Evolutionary conservation across 2,888 invertebrate species (phyloP), one percentile per base, ranked within the genome.

Genomic region (Drosophila meridiana): DNA sequence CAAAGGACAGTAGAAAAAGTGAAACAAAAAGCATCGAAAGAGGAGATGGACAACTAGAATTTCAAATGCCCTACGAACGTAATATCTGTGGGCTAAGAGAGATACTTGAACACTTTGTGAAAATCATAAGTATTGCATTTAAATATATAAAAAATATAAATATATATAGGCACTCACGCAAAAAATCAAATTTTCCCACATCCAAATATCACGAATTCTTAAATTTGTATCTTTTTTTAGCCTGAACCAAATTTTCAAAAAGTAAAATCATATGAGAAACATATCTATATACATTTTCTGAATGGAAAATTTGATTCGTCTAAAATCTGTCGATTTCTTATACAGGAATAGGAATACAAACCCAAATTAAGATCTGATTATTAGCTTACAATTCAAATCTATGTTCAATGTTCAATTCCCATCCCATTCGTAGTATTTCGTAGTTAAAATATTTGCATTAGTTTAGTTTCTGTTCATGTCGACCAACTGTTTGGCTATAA

Each of bases 1-100:
- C 86, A 81, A 69, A 76, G 42, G 66, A 38, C 30, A 32, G 14
- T 34, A 60, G 32, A 56, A 63, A 52, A 56, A 63, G 26, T 47
- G 34, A 36, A 62, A 38, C 60, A 68, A 61, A 64, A 55, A 48
- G 34, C 50, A 28, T 38, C 28, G 38, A 50, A 38, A 58, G 20
- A 8, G 11, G 3, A 42, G 36, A 7, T 13, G 20, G 0, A 42
- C 9, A 61, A 48, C 8, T 9, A 28, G 13, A 67, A 56, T 8
- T 4, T 14, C 0, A 43, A 42, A 76, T 71, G 45, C 77, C 36
- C 77, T 78, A 28, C 14, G 13, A 20, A 20, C 20, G 20, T 20
- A 20, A 20, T 20, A 20, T 20, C 1, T 20, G 20, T 20, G 20
- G 20, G 20, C 20, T 20, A 20, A 20, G 20, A 20, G 20, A 20